Evolutionary conservation across 2,113 vertebrate genomes (phyloP).

Genomic region (Micromys minutus): DNA sequence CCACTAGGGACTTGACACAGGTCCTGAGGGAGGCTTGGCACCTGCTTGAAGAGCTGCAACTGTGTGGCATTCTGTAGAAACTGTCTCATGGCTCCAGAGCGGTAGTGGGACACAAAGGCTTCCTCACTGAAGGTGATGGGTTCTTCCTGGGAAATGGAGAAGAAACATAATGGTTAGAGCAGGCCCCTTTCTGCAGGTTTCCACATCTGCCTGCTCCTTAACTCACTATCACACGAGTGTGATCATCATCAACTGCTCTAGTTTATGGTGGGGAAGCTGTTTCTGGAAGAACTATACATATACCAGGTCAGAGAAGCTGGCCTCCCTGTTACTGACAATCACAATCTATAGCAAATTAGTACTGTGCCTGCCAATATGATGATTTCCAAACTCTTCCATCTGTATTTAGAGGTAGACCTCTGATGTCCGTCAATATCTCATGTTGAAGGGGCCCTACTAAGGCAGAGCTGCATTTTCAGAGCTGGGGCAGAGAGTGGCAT

Average conservation of each 20-base stretch:
- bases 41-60: conserved; percentile 99
- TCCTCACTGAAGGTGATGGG: conserved; percentile 97
- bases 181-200: neutral
- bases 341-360: neutral
- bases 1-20: neutral
- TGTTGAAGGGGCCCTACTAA: neutral
- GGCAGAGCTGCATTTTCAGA: neutral
- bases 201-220: neutral
- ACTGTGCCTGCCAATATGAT: neutral
- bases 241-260: neutral
- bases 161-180: conserved; percentile 17
- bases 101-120: conserved; percentile 92
- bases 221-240: neutral
- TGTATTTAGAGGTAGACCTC: neutral
- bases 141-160: conserved; percentile 88
- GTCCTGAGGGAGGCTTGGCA: conserved; percentile 56
- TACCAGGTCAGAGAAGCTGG: neutral
- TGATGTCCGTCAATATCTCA: neutral
- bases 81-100: conserved; percentile 95
- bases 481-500: neutral
- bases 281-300: neutral
- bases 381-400: neutral
- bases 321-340: neutral
- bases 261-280: neutral
- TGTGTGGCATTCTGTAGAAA: conserved; percentile 98